A percentile compares a stretch with the other conserved stretches of the same genome.
Conservation (phyloP, 2,797 vertebrate genomes). For the Notoglanidium macrostoma region DNA sequence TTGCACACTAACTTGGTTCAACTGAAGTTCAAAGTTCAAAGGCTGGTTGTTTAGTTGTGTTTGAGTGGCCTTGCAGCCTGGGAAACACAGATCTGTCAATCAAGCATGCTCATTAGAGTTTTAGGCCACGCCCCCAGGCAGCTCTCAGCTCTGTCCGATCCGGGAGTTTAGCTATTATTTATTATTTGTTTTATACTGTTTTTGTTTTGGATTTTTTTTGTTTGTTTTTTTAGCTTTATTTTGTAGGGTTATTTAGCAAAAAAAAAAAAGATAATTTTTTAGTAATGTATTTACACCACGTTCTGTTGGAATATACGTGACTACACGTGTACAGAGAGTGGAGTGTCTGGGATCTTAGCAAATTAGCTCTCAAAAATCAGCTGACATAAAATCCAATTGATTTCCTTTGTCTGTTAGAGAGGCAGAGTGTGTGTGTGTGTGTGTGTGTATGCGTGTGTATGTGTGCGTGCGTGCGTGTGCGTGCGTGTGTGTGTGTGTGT, state of each 20-base stretch:
- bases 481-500: slow-evolving; percentile 8
- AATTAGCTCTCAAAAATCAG: background rate
- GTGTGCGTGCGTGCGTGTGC: slow-evolving; percentile 2
- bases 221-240: background rate
- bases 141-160: background rate
- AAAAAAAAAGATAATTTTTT: no score
- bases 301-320: background rate
- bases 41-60: background rate
- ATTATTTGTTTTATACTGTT: background rate
- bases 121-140: background rate
- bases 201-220: background rate
- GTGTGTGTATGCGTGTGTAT: background rate
- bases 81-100: background rate
- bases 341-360: background rate
- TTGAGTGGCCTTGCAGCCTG: background rate
- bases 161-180: background rate
- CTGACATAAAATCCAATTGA: background rate
- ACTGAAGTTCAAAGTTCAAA: background rate
- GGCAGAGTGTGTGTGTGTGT: background rate
- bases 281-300: background rate
- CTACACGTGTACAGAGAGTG: background rate
- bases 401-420: background rate
- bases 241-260: no score
- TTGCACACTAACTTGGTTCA: background rate
- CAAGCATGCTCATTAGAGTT: background rate